Evolutionary conservation across 2,888 invertebrate species (phyloP).

Genomic region (Lasioglossum marginatum): DNA sequence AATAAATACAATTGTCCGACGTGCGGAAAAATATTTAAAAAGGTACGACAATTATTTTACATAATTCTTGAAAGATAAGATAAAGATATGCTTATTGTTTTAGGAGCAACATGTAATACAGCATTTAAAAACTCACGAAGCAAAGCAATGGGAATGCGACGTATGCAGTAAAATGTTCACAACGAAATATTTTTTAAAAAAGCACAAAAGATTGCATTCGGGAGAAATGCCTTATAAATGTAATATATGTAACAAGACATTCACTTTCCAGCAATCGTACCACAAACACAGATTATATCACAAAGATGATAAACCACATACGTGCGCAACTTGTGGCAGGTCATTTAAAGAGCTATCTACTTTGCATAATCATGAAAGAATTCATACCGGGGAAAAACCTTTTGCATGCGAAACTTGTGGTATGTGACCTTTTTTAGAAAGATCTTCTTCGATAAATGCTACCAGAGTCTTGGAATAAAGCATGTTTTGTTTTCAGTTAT

Average conservation of each 20-base stretch:
- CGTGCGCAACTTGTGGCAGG: conserved; percentile 91
- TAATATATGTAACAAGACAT: conserved; percentile 92
- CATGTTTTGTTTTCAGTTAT: conserved; percentile 66
- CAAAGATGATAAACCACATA: conserved; percentile 92
- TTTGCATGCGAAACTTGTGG: conserved; percentile 95
- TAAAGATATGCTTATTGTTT: conserved; percentile 25
- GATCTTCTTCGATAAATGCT: conserved; percentile 13
- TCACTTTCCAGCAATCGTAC: conserved; percentile 96
- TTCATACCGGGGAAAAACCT: conserved; percentile 93
- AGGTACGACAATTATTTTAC: conserved; percentile 74
- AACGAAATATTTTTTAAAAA: conserved; percentile 95
- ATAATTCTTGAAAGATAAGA: not conserved
- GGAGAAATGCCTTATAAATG: conserved; percentile 96
- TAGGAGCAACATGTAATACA: conserved; percentile 85
- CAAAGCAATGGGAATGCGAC: conserved; percentile 94
- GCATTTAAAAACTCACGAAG: conserved; percentile 86
- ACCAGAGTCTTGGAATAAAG: conserved; percentile 34
- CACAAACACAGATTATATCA: conserved; percentile 95
- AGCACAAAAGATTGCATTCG: conserved; percentile 93
- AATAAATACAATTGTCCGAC: conserved; percentile 81
- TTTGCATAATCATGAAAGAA: conserved; percentile 93
- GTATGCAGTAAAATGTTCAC: conserved; percentile 94
- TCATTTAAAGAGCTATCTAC: conserved; percentile 95
- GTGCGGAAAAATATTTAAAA: conserved; percentile 84
- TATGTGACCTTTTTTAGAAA: conserved; percentile 82